phyloP scores from a whole-genome alignment of 2,113 vertebrate species.

The Vidua macroura region DNA sequence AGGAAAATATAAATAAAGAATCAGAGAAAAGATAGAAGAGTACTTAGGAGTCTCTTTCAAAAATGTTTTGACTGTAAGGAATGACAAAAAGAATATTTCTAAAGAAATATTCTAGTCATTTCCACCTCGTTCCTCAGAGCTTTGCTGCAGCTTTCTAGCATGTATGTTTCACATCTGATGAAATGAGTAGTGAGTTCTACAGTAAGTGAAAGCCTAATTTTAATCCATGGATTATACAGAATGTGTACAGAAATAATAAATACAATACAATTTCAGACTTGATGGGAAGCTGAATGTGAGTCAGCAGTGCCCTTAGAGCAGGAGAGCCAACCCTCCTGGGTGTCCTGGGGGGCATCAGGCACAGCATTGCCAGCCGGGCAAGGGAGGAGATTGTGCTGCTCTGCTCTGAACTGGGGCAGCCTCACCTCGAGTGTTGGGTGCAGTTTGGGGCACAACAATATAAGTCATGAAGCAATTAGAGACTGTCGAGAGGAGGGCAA shows the following conservation, averaged over 20 bases:
- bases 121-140: background rate
- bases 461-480: background rate
- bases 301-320: background rate
- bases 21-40: background rate
- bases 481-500: background rate
- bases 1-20: background rate
- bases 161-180: background rate
- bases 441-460: background rate
- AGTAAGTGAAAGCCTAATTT: background rate
- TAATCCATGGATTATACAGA: background rate
- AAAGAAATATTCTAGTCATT: background rate
- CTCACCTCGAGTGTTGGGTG: fast-evolving
- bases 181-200: background rate
- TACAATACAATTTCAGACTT: background rate
- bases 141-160: background rate
- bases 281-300: background rate
- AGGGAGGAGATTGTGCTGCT: background rate
- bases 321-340: background rate
- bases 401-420: fast-evolving
- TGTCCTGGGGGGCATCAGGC: background rate
- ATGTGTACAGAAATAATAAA: background rate
- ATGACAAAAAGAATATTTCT: background rate
- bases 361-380: fast-evolving
- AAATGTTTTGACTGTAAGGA: background rate
- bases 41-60: background rate